phyloP scores from a whole-genome alignment of 2,113 vertebrate genomes.

The Romanogobio albipinnatus region DNA sequence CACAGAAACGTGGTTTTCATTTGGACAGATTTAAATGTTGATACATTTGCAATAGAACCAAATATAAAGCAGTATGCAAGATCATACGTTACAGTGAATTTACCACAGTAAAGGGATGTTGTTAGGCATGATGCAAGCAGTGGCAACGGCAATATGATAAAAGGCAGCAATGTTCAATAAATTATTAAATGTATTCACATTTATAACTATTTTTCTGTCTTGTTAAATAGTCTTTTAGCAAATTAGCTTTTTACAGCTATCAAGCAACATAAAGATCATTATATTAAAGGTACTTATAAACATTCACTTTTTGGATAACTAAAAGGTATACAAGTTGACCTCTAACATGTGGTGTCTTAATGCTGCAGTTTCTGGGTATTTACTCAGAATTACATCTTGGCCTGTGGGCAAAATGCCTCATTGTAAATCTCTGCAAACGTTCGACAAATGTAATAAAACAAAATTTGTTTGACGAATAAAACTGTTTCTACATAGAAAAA shows the following conservation, averaged over 20 bases:
- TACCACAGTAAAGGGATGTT: background rate
- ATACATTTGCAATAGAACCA: background rate
- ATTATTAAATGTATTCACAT: background rate
- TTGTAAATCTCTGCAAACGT: background rate
- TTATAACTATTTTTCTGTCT: background rate
- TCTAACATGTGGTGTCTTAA: background rate
- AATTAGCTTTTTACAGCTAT: background rate
- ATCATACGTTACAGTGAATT: conserved; percentile 1
- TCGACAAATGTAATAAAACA: no score
- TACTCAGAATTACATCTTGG: background rate
- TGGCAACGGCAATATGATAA: background rate
- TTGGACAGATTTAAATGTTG: background rate
- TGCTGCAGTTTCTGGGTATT: conserved; percentile 6
- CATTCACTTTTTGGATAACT: background rate
- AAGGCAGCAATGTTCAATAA: background rate
- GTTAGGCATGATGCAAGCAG: conserved; percentile 1
- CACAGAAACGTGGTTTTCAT: background rate
- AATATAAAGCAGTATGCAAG: conserved; percentile 3
- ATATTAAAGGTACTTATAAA: background rate
- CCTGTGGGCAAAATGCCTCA: background rate
- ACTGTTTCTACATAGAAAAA: no score
- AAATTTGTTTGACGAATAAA: no score
- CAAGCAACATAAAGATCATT: background rate
- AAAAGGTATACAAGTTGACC: background rate
- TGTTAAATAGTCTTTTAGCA: background rate